These are phyloP conservation scores for Sisyra nigra DNA, from an alignment of 2,888 invertebrate genomes.

Conservation along the genomic window DNA sequence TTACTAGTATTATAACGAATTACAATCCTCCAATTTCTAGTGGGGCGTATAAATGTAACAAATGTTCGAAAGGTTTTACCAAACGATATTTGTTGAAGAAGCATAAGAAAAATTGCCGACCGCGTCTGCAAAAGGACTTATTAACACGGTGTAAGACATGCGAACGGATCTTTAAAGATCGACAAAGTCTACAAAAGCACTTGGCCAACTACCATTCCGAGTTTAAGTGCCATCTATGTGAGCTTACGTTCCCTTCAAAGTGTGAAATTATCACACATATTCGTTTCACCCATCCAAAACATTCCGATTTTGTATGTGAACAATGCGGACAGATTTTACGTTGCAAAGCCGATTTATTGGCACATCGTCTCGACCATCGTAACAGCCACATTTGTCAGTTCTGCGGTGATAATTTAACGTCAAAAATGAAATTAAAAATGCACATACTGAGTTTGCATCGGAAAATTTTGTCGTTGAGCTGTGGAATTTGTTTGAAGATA, in stretches of 20 bases:
- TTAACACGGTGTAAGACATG: constrained; percentile 37
- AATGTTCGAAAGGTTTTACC: constrained; percentile 37
- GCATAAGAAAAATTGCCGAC: constrained; percentile 38
- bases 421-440: constrained; percentile 39
- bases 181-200: constrained; percentile 35
- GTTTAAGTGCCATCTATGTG: constrained; percentile 35
- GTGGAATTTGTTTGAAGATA: constrained; percentile 37
- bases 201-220: constrained; percentile 35
- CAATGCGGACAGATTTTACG: constrained; percentile 34
- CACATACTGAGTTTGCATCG: constrained; percentile 37
- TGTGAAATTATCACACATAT: constrained; percentile 39
- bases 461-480: constrained; percentile 35
- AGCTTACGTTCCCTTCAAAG: constrained; percentile 34
- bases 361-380: constrained; percentile 34
- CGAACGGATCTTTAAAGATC: constrained; percentile 36
- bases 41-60: constrained; percentile 33
- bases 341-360: constrained; percentile 30
- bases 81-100: constrained; percentile 36
- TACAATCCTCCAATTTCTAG: constrained; percentile 29
- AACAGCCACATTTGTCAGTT: constrained; percentile 37
- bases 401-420: constrained; percentile 37
- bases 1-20: constrained; percentile 27
- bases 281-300: constrained; percentile 33
- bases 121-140: constrained; percentile 31
- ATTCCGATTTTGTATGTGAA: constrained; percentile 33